Base-by-base conservation (phyloP, 2,888 invertebrate genomes). In the Lumbricus terrestris region DNA sequence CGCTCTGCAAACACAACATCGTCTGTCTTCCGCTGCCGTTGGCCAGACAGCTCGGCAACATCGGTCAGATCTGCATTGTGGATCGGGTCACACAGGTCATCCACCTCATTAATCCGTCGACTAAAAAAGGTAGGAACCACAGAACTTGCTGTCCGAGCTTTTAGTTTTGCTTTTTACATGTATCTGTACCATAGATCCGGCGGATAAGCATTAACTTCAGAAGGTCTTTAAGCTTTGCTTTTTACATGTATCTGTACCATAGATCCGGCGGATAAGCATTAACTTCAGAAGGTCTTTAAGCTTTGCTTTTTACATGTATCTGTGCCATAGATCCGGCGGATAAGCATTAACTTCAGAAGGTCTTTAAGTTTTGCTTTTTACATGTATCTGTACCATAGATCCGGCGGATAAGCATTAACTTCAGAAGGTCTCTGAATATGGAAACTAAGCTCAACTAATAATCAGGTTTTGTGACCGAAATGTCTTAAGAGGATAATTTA, bases 21-120 rank as follows among this genome's bases (percentile, higher is more conserved):
- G 97, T 99, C 2, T 99, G 99, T 94, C 95, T 99, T 5, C 97
- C 98, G 0, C 97, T 97, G 94, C 97, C 97, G 94, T 94, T 98
- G 92, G 97, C 97, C 0, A 97, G 97, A 92, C 97, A 97, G 92
- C 95, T 98, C 54, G 99, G 98, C 1, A 97, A 97, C 91, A 97
- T 99, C 93, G 97, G 97, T 18, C 97, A 98, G 18, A 95, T 99
- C 91, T 98, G 98, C 94, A 95, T 99, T 90, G 97, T 98, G 20
- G 96, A 97, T 92, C 96, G 98, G 94, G 98, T 99, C 0, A 97
- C 98, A 0, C 98, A 97, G 94, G 96, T 97, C 38, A 96, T 99
- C 92, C 98, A 98, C 95, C 95, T 99, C 88, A 99, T 99, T 93
- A 99, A 99, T 96, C 98, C 98, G 3, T 93, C 93, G 91, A 95